phyloP scores from a whole-genome alignment of 2,113 vertebrate genomes.

The Podarcis raffonei region DNA sequence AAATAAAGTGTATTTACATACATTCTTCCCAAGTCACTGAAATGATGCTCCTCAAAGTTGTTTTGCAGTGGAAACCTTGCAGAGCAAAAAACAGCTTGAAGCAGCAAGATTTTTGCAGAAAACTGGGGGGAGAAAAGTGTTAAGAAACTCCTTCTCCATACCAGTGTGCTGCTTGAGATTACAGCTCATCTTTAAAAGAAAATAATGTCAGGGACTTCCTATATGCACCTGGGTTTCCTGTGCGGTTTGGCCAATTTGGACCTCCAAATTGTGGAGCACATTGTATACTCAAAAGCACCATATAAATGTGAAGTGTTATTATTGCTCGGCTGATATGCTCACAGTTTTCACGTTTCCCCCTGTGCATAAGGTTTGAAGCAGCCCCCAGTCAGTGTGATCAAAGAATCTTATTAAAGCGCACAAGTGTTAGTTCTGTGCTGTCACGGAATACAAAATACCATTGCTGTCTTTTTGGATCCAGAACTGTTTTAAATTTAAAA shows the following conservation, averaged over 20 bases:
- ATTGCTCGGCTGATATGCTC: background rate
- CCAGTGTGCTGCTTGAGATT: background rate
- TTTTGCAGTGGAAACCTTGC: too few species aligned
- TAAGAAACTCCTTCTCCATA: too few species aligned
- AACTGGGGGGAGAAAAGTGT: too few species aligned
- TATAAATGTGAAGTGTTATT: background rate
- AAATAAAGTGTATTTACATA: background rate
- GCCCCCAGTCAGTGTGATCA: constrained; percentile 3
- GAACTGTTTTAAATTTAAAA: constrained; percentile 51
- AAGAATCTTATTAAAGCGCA: constrained; percentile 14
- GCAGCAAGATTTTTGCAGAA: too few species aligned
- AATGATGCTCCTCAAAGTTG: too few species aligned
- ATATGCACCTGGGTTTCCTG: background rate
- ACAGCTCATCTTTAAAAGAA: background rate
- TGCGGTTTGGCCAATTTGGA: too few species aligned
- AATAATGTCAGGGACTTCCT: too few species aligned
- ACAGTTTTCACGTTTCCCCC: background rate
- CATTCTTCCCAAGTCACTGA: background rate
- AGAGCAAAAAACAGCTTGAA: too few species aligned
- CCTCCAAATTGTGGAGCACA: background rate
- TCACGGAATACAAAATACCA: constrained; percentile 35
- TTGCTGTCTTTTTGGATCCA: constrained; percentile 38
- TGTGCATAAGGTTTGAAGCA: background rate
- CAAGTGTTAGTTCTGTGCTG: background rate
- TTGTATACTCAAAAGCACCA: background rate